Conservation (phyloP, 2,113 vertebrate genomes). For the Sapajus apella region DNA sequence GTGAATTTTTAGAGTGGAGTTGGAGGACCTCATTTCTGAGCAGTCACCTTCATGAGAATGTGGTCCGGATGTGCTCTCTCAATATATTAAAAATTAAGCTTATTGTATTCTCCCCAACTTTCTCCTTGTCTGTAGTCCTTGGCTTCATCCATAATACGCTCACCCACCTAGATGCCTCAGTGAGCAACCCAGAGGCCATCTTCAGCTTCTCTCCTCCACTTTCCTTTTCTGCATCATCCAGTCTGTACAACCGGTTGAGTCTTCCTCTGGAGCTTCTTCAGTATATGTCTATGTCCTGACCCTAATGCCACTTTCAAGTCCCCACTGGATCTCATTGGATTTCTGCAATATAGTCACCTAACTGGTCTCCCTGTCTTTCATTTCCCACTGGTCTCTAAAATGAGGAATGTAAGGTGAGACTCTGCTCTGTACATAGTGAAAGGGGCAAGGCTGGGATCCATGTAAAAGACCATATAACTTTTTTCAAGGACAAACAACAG, state of each 20-base stretch:
- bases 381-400: neutral
- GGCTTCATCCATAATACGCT: neutral
- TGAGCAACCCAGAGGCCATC: neutral
- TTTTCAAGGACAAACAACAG: neutral
- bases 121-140: neutral
- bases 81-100: neutral
- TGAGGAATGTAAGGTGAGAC: neutral
- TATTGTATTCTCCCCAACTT: neutral
- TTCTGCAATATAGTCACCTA: neutral
- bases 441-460: neutral
- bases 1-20: neutral
- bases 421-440: neutral
- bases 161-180: neutral
- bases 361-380: neutral
- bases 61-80: neutral
- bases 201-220: neutral
- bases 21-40: neutral
- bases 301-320: neutral
- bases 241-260: neutral
- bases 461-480: neutral
- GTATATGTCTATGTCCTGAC: neutral
- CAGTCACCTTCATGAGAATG: neutral
- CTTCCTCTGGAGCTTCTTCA: neutral
- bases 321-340: neutral
- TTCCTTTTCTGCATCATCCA: neutral